Evolutionary conservation across 2,888 invertebrate species (phyloP), one percentile per base, ranked within the genome.

Genomic region (Calameuta idolon): DNA sequence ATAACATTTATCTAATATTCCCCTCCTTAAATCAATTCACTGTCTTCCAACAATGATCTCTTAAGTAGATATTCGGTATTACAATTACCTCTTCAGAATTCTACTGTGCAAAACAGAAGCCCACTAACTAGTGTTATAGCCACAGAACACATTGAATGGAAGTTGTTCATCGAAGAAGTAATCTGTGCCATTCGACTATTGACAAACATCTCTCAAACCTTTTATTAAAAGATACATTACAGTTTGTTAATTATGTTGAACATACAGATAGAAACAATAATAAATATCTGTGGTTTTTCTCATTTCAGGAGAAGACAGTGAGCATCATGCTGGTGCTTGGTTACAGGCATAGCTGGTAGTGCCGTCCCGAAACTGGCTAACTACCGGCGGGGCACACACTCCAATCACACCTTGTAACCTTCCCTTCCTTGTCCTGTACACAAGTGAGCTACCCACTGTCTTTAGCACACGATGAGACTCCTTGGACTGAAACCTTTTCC

Each of bases 401-500:
- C 86, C 81, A 80, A 79, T 80, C 77, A 35, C 75, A 84, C 84
- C 82, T 82, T 82, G 83, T 83, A 83, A 79, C 77, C 82, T 83
- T 85, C 85, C 85, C 76, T 81, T 81, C 71, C 79, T 79, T 85
- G 79, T 84, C 81, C 83, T 81, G 84, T 82, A 80, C 79, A 81
- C 79, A 81, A 85, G 31, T 30, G 31, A 34, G 31, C 12, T 71
- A 33, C 71, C 69, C 85, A 83, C 82, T 80, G 83, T 82, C 79
- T 82, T 84, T 77, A 78, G 83, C 83, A 80, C 87, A 88, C 81
- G 84, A 91, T 91, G 91, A 89, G 85, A 86, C 87, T 87, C 84
- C 85, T 87, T 83, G 88, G 89, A 86, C 83, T 84, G 77, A 82
- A 82, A 85, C 85, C 85, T 83, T 86, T 87, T 85, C 84, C 87